Conservation (phyloP, 2,113 vertebrate genomes). For the Colistium nudipinnis region DNA sequence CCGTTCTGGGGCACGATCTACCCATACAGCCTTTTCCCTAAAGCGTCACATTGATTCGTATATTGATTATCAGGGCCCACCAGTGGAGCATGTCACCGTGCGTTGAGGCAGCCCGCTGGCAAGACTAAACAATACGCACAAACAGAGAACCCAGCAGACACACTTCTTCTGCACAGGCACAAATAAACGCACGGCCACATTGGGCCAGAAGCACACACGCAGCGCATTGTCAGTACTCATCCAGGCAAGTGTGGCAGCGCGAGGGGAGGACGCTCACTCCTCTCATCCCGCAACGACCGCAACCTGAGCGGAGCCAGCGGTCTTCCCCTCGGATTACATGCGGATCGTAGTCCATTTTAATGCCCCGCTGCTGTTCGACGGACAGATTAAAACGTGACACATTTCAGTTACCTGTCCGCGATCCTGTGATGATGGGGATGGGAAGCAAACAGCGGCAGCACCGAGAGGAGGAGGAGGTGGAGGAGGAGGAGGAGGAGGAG, state of each 20-base stretch:
- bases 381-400: background rate
- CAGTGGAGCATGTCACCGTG: background rate
- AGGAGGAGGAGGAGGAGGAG: conserved; percentile 18
- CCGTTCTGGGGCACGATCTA: too few species aligned
- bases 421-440: conserved; percentile 53
- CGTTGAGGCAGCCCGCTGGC: background rate
- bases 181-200: background rate
- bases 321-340: background rate
- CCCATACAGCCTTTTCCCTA: too few species aligned
- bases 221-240: too few species aligned
- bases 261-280: background rate
- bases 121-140: background rate
- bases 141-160: background rate
- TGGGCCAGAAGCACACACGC: background rate
- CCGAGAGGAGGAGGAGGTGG: conserved; percentile 53
- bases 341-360: too few species aligned
- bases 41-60: too few species aligned
- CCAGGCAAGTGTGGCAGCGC: background rate
- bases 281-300: background rate
- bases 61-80: too few species aligned
- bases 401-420: conserved; percentile 63
- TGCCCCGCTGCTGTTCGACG: rapidly evolving
- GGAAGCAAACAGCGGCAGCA: conserved; percentile 12
- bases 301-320: background rate
- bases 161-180: background rate